Evolutionary conservation across 1,140 invertebrate genomes (phyloP), one percentile per base, ranked within the genome.

Genomic region (Palaemon carinicauda): DNA sequence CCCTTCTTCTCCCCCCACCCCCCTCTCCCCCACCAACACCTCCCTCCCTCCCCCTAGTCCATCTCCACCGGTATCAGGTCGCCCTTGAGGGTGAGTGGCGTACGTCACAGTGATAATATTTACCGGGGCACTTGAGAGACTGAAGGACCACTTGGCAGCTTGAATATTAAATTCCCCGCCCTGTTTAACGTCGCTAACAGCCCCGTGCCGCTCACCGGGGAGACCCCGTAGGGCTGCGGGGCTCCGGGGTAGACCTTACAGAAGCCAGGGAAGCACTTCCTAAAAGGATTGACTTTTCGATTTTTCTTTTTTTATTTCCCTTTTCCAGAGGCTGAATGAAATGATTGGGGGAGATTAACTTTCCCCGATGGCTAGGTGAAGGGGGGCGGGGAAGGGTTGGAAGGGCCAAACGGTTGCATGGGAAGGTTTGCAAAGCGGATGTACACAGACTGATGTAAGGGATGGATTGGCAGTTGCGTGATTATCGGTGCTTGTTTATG

Each of bases 101-200:
- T 41, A 85, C 82, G 82, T 85, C 82, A 85, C 82, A 85, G 82
- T 85, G 82, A 85, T 85, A 85, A 85, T 85, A 85, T 85, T 85
- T 85, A 79, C 82, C 82, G 56, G 82, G 52, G 33, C 82, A 85
- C 82, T 85, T 85, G 74, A 85, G 69, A 75, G 53, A 53, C 82
- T 85, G 82, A 85, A 85, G 82, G 75, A 79, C 82, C 82, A 79
- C 82, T 85, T 85, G 82, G 74, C 82, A 54, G 82, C 82, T 75
- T 85, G 82, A 85, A 85, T 85, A 85, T 85, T 85, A 85, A 85
- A 85, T 85, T 85, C 82, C 82, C 82, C 75, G 60, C 75, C 82
- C 82, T 85, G 82, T 85, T 85, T 85, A 85, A 85, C 82, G 82
- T 85, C 75, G 74, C 82, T 85, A 85, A 85, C 82, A 85, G 82